phyloP scores from a whole-genome alignment of 2,888 invertebrate species.

The Bhutanitis thaidina region DNA sequence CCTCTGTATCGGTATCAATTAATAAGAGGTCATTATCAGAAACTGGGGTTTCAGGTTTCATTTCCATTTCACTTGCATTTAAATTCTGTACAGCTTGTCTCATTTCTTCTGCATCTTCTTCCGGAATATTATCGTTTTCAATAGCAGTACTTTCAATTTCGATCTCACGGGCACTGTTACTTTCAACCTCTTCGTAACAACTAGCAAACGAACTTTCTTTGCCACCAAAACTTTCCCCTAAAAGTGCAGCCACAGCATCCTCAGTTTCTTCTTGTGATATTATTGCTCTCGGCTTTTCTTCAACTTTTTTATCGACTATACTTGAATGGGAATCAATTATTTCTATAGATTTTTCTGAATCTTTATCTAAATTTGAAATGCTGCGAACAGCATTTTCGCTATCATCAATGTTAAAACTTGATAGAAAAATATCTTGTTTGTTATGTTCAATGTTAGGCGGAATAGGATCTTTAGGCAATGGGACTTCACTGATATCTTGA shows the following conservation, averaged over 20 bases:
- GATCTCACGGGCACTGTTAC: conserved; percentile 51
- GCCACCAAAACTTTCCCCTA: conserved; percentile 92
- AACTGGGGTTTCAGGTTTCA: conserved; percentile 91
- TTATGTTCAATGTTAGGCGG: conserved; percentile 38
- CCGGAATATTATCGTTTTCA: conserved; percentile 80
- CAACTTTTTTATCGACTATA: conserved; percentile 79
- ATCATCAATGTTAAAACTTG: conserved; percentile 82
- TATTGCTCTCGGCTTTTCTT: conserved; percentile 89
- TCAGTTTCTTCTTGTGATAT: conserved; percentile 96
- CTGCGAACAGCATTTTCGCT: conserved; percentile 90
- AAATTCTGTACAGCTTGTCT: conserved; percentile 91
- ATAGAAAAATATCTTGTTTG: conserved; percentile 81
- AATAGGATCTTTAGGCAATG: conserved; percentile 57
- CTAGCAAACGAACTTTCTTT: conserved; percentile 76
- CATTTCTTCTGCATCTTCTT: conserved; percentile 90
- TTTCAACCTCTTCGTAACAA: conserved; percentile 76
- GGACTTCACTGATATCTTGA: conserved; percentile 68
- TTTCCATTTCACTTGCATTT: conserved; percentile 84
- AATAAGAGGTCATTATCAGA: conserved; percentile 91
- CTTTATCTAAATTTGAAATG: conserved; percentile 81
- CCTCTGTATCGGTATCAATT: conserved; percentile 93
- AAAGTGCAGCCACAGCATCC: conserved; percentile 92
- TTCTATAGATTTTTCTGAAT: conserved; percentile 46
- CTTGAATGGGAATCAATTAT: conserved; percentile 43
- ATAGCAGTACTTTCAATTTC: conserved; percentile 66